Base-by-base conservation (phyloP, 2,797 vertebrate species). In the Poecilia wingei region DNA sequence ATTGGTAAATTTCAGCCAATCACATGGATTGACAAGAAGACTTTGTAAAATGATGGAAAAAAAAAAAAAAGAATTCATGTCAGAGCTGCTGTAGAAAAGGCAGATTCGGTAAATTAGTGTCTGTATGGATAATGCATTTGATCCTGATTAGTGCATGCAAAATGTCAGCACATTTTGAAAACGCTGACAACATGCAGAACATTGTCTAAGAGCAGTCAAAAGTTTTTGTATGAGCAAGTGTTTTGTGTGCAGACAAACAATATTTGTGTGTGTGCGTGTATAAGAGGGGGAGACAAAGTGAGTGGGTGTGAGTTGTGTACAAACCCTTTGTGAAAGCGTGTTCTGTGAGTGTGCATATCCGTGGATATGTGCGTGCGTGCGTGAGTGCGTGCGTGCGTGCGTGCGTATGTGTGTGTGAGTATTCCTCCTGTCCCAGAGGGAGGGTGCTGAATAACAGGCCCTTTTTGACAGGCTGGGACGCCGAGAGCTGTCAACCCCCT, bases 401-500 rank as follows among this genome's bases (percentile, higher is more conserved):
- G 79, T 84, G 81, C 76, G 81, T 77, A 78, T 83, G 13, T 71
- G 14, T 72, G 71, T 22, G 46, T 31, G 69, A 16, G 85, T 91
- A 69, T 90, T 90, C 57, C 72, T 87, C 39, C 80, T 91, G 95
- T 96, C 95, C 95, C 94, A 92, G 90, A 93, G 95, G 96, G 93
- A 92, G 76, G 88, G 96, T 94, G 92, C 94, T 96, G 94, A 94
- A 96, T 97, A 96, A 96, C 95, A 95, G 96, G 94, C 91, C 95
- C 96, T 95, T 94, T 96, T 96, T 98, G 97, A 97, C 96, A 97
- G 97, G 93, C 95, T 94, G 95, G 96, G 96, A 97, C 95, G 95
- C 93, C 93, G 96, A 96, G 94, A 96, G 96, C 96, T 98, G 98
- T 98, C 98, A 99, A 93, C 96, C 93, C 94, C 95, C 93, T 95